Conservation (phyloP, 2,888 invertebrate species). For the Baronia brevicornis region DNA sequence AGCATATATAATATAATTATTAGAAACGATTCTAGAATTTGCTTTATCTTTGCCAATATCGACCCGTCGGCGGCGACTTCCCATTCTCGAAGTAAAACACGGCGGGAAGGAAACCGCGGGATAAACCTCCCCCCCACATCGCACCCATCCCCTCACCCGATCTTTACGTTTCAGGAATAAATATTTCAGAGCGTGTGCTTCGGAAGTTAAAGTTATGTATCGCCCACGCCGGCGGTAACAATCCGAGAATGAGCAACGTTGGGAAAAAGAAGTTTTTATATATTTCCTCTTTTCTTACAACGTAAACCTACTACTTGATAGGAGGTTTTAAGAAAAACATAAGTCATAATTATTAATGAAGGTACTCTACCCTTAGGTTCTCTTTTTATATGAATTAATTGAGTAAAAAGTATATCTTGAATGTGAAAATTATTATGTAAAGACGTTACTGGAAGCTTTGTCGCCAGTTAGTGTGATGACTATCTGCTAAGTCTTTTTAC, state of each 20-base stretch:
- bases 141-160: conserved; percentile 45
- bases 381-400: too few species aligned
- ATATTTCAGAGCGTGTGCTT: conserved; percentile 76
- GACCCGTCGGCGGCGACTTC: conserved; percentile 74
- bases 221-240: conserved; percentile 64
- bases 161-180: conserved; percentile 76
- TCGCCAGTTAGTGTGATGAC: too few species aligned
- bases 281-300: conserved; percentile 18
- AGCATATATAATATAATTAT: conserved; percentile 5
- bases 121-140: conserved; percentile 56
- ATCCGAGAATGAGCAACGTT: conserved; percentile 67
- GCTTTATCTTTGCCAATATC: conserved; percentile 69
- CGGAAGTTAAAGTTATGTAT: conserved; percentile 74
- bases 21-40: conserved; percentile 29
- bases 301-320: conserved; percentile 1
- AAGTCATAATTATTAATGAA: too few species aligned
- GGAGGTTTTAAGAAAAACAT: background rate
- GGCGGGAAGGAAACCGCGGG: conserved; percentile 75
- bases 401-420: too few species aligned
- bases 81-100: conserved; percentile 76
- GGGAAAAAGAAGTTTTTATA: conserved; percentile 58
- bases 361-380: too few species aligned
- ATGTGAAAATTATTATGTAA: background rate
- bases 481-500: too few species aligned
- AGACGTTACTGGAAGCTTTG: too few species aligned